Base-by-base conservation (phyloP, 2,888 invertebrate species). In the Lochmaea capreae region DNA sequence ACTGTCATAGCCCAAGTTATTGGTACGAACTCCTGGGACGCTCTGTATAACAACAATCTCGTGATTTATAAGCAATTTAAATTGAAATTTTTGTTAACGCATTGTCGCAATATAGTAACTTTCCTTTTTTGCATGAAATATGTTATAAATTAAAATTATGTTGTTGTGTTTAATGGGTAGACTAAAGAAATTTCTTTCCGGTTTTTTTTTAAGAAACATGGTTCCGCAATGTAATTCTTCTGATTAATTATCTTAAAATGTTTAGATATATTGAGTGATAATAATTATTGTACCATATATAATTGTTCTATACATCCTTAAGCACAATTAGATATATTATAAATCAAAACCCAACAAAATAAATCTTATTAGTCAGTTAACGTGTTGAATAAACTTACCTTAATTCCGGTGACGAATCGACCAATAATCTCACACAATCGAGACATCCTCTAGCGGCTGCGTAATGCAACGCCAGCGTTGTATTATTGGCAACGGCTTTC, bases 371-470 rank as follows among this genome's bases (percentile, higher is more conserved):
- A 33, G 2, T 33, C 5, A 4, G 26, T 26, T 3, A 26, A 26
- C 26, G 3, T 3, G 3, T 26, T 16, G n/a, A 52, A 54, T 9
- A 18, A 16, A 54, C 87, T 89, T 87, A 95, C 94, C 93, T 94
- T 83, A 94, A 91, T 83, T 94, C 94, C 68, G 93, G 91, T 78
- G 94, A 91, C 67, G 94, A 92, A 86, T 94, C 94, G 52, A 94
- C 92, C 61, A 95, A 89, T 22, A 95, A 89, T 80, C 94, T 91
- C 81, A 96, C 95, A 87, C 95, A 95, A 87, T 95, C 95, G 80
- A 95, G 89, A 86, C 95, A 95, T 77, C 96, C 96, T 79, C 95
- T 90, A 73, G 95, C 95, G 43, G 95, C 94, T 14, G 96, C 96
- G 87, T 96, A 96, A 87, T 96, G 96, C 75, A 96, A 90, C 78